These are phyloP conservation scores for Microchrysa polita DNA, from an alignment of 2,888 invertebrate genomes.

Conservation along the genomic window DNA sequence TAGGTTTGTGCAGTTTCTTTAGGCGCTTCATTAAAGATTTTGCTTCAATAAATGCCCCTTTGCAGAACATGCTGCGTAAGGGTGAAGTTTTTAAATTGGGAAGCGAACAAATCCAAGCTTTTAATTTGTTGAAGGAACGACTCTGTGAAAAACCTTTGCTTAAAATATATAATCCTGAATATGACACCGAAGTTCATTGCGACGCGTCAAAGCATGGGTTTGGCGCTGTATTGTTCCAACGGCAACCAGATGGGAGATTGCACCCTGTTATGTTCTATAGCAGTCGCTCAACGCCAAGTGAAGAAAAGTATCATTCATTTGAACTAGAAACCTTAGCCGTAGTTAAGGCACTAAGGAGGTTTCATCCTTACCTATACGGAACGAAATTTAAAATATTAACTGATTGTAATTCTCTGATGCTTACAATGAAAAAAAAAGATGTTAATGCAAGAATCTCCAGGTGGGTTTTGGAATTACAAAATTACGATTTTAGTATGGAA, in stretches of 20 bases:
- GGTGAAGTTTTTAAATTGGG: slow-evolving; percentile 23
- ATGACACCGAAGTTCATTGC: slow-evolving; percentile 55
- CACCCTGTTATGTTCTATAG: slow-evolving; percentile 56
- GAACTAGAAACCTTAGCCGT: slow-evolving; percentile 55
- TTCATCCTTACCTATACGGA: slow-evolving; percentile 53
- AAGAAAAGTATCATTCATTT: slow-evolving; percentile 54
- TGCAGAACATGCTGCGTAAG: slow-evolving; percentile 22
- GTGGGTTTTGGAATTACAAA: background rate
- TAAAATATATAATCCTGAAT: slow-evolving; percentile 53
- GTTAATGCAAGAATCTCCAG: slow-evolving; percentile 54
- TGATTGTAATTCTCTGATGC: slow-evolving; percentile 53
- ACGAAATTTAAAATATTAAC: slow-evolving; percentile 54
- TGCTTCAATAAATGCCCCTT: slow-evolving; percentile 45
- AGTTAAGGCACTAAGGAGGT: slow-evolving; percentile 53
- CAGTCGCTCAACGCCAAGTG: slow-evolving; percentile 52
- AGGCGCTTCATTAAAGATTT: background rate
- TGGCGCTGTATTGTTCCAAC: slow-evolving; percentile 54
- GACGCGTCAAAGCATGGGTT: slow-evolving; percentile 53
- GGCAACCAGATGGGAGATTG: slow-evolving; percentile 51
- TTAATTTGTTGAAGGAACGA: slow-evolving; percentile 12
- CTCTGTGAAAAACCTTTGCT: slow-evolving; percentile 51
- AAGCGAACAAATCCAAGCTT: background rate
- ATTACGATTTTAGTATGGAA: background rate
- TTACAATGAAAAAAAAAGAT: slow-evolving; percentile 54
- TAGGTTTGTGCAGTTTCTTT: background rate